Evolutionary conservation across 2,113 vertebrate genomes (phyloP).

Genomic region (Narcine bancroftii): DNA sequence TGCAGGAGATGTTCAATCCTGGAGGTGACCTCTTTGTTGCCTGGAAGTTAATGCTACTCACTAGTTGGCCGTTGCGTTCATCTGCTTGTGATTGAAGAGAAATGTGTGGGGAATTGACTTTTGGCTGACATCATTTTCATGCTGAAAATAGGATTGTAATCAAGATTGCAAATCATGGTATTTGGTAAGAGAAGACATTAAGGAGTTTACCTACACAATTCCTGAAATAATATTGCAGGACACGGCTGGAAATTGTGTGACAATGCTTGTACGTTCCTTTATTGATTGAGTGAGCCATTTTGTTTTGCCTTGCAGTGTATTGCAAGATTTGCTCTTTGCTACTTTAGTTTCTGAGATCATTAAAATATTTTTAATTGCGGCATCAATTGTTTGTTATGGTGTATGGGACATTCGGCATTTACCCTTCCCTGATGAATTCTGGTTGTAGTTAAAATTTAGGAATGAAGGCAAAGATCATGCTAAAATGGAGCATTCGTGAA

Average conservation of each 20-base stretch:
- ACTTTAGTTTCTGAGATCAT: not conserved
- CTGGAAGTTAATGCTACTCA: not conserved
- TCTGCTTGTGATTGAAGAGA: not conserved
- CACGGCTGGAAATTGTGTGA: not conserved
- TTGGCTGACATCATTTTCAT: not conserved
- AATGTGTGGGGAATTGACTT: not conserved
- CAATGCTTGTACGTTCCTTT: not conserved
- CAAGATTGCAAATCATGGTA: not conserved
- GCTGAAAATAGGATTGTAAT: not conserved
- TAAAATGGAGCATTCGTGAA: not conserved
- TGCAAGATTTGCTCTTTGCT: not conserved
- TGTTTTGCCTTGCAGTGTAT: not conserved
- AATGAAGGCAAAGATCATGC: not conserved
- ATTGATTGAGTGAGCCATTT: not conserved
- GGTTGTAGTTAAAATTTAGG: not conserved
- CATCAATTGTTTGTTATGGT: not conserved
- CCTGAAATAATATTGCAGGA: not conserved
- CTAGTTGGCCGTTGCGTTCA: not conserved
- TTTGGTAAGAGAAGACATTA: not conserved
- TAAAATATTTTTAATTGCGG: not conserved
- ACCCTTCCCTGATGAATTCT: not conserved
- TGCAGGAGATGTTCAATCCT: not conserved
- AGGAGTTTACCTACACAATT: not conserved
- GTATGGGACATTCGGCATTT: not conserved
- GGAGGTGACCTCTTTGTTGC: not conserved